phyloP scores from a whole-genome alignment of 2,888 invertebrate genomes.

The Chrysomela aeneicollis region DNA sequence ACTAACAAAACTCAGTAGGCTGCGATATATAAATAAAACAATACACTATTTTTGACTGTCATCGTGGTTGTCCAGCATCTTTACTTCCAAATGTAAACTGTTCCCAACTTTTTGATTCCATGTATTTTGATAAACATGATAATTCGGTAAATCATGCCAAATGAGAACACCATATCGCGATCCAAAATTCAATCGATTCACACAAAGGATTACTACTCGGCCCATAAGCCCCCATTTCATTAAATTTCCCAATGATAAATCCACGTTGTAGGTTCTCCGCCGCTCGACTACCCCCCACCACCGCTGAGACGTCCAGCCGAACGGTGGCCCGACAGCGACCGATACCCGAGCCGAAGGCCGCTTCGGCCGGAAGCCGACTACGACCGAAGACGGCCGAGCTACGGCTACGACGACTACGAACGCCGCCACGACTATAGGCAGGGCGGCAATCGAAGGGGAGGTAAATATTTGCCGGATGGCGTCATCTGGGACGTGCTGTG shows the following conservation, averaged over 20 bases:
- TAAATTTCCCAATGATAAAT: background rate
- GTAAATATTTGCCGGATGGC: constrained; percentile 52
- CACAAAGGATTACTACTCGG: no score
- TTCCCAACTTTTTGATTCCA: no score
- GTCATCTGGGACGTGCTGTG: constrained; percentile 54
- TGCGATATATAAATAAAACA: no score
- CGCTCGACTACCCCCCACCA: constrained; percentile 25
- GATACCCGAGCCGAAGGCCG: constrained; percentile 39
- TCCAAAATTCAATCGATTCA: no score
- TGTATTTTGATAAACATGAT: no score
- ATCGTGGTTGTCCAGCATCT: no score
- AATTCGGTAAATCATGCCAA: no score
- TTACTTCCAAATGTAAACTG: no score
- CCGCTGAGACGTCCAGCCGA: constrained; percentile 36
- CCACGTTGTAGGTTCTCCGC: background rate
- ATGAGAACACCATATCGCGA: no score
- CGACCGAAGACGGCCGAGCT: background rate
- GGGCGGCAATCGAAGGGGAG: constrained; percentile 50
- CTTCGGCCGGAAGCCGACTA: constrained; percentile 54
- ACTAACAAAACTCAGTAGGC: no score
- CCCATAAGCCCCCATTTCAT: no score
- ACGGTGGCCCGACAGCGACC: constrained; percentile 43
- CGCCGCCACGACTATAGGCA: constrained; percentile 33
- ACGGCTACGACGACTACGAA: constrained; percentile 1
- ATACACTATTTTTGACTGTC: no score